These are phyloP conservation scores for Trichonephila clavata DNA, from an alignment of 1,140 invertebrate genomes.

Conservation along the genomic window DNA sequence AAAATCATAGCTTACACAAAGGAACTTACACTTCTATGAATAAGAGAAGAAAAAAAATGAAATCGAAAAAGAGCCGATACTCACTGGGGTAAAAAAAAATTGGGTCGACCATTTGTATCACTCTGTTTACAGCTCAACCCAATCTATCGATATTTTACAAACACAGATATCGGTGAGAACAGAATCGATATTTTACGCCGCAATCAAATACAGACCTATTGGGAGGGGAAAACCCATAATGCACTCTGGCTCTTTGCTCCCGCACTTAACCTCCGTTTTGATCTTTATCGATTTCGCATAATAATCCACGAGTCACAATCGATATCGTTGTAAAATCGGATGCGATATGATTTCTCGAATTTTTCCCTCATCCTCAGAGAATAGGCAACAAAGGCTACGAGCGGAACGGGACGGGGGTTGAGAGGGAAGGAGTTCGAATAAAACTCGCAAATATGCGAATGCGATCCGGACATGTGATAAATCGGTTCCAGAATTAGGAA, in stretches of 20 bases:
- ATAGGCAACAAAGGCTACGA: neutral
- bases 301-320: conserved; percentile 49
- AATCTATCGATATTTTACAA: conserved; percentile 41
- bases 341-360: conserved; percentile 42
- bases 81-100: neutral
- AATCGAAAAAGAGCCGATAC: neutral
- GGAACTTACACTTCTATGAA: neutral
- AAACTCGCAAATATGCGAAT: conserved; percentile 39
- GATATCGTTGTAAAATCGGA: conserved; percentile 53
- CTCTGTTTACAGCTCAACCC: neutral
- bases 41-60: neutral
- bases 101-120: conserved; percentile 38
- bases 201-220: conserved; percentile 50
- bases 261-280: conserved; percentile 42
- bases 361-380: conserved; percentile 6
- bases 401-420: neutral
- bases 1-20: conserved; percentile 15
- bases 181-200: conserved; percentile 50
- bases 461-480: conserved; percentile 23
- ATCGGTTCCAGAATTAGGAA: conserved; percentile 47
- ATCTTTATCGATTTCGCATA: conserved; percentile 45
- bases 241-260: conserved; percentile 46
- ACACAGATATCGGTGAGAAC: conserved; percentile 22
- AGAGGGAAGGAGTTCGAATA: neutral
- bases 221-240: conserved; percentile 42